phyloP scores from a whole-genome alignment of 64 coral and sea anemone species.

The Montipora cactus region DNA sequence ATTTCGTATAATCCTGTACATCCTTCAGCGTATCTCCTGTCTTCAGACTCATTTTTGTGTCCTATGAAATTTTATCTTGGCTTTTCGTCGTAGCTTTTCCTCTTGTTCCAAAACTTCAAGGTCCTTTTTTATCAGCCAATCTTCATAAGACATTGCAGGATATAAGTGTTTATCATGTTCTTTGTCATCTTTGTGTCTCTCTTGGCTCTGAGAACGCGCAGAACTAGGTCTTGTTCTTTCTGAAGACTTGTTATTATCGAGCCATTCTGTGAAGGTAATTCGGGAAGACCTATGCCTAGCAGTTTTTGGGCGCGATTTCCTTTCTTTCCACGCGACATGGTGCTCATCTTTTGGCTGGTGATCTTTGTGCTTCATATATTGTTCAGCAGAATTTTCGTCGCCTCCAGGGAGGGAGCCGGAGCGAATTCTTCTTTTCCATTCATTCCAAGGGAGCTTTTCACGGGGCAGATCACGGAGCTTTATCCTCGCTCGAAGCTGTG shows the following conservation, averaged over 20 bases:
- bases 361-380: slow-evolving; percentile 1
- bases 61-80: slow-evolving; percentile 20
- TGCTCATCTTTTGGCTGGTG: background rate
- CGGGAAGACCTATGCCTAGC: background rate
- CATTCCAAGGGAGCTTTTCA: slow-evolving; percentile 35
- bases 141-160: slow-evolving; percentile 7
- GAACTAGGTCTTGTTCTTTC: background rate
- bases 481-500: slow-evolving; percentile 31
- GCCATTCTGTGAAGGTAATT: slow-evolving; percentile 42
- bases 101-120: slow-evolving; percentile 13
- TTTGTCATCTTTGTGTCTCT: background rate
- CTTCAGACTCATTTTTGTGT: background rate
- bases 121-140: slow-evolving; percentile 58
- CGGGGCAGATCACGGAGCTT: slow-evolving; percentile 10
- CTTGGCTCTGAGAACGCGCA: background rate
- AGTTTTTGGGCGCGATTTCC: background rate
- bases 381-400: background rate
- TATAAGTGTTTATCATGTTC: background rate
- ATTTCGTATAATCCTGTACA: no score
- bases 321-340: slow-evolving; percentile 31
- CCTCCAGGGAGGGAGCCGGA: slow-evolving; percentile 4
- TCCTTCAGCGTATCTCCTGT: no score
- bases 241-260: slow-evolving; percentile 1
- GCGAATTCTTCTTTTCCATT: slow-evolving; percentile 21
- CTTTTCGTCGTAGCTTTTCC: slow-evolving; percentile 2